These are phyloP conservation scores for Xyrichtys novacula DNA, from an alignment of 2,797 vertebrate genomes.

Conservation along the genomic window DNA sequence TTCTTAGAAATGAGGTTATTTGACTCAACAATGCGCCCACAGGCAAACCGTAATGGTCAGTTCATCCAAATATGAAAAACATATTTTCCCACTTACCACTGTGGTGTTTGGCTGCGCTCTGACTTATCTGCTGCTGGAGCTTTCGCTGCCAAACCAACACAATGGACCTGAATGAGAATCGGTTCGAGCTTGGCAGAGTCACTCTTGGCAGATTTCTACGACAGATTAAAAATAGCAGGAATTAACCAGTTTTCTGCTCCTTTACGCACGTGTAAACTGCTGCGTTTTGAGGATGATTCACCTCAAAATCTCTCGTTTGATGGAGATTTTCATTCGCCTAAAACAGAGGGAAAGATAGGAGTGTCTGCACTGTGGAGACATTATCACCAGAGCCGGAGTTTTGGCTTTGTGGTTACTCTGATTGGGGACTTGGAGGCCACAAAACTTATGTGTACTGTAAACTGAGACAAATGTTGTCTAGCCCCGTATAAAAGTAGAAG, in stretches of 20 bases:
- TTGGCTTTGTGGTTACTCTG: conserved; percentile 64
- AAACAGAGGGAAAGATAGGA: conserved; percentile 38
- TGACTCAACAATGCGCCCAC: conserved; percentile 43
- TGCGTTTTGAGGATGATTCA: not conserved
- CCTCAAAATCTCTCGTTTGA: conserved; percentile 6
- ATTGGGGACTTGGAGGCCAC: conserved; percentile 67
- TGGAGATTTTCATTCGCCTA: too few species aligned
- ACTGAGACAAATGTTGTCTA: conserved; percentile 68
- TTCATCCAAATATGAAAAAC: conserved; percentile 50
- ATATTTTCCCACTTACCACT: conserved; percentile 43
- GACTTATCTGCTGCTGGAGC: conserved; percentile 52
- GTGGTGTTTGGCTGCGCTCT: conserved; percentile 50
- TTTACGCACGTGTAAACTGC: not conserved
- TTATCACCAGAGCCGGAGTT: conserved; percentile 75
- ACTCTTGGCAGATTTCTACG: conserved; percentile 47
- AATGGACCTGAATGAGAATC: conserved; percentile 49
- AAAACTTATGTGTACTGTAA: conserved; percentile 72
- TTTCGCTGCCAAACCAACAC: conserved; percentile 50
- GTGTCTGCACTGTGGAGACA: conserved; percentile 61
- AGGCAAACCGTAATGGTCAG: conserved; percentile 40
- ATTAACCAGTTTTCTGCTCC: conserved; percentile 42
- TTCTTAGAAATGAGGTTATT: conserved; percentile 28
- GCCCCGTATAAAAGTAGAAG: conserved; percentile 57
- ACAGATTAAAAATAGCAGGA: conserved; percentile 65
- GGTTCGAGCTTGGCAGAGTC: conserved; percentile 53